phyloP scores from a whole-genome alignment of 2,113 vertebrate species.

The Dasypus novemcinctus region DNA sequence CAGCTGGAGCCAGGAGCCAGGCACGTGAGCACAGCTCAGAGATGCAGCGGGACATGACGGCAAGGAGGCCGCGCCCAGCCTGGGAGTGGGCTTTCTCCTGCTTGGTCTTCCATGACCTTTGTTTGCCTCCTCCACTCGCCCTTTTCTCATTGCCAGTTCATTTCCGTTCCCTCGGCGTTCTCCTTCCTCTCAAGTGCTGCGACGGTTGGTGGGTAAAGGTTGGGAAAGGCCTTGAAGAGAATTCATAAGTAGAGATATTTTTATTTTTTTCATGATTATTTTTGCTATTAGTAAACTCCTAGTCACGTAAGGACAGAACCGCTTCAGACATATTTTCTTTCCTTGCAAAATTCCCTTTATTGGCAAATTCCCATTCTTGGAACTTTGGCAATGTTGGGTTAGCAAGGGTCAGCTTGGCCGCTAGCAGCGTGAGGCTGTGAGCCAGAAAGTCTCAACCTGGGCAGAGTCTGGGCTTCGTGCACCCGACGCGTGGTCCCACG shows the following conservation, averaged over 20 bases:
- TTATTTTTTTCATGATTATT: background rate
- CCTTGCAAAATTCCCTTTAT: too few species aligned
- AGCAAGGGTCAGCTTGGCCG: background rate
- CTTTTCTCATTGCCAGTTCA: background rate
- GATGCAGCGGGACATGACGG: background rate
- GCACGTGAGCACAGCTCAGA: background rate
- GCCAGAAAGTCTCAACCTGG: background rate
- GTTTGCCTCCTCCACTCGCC: background rate
- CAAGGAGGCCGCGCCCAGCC: background rate
- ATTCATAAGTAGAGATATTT: background rate
- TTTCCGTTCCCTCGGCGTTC: background rate
- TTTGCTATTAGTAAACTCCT: background rate
- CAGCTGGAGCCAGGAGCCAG: background rate
- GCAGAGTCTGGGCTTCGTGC: background rate
- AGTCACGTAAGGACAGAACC: background rate
- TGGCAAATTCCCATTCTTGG: background rate
- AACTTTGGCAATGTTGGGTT: background rate
- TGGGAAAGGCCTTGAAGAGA: background rate
- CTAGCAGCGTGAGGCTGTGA: background rate
- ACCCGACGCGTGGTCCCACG: fast-evolving
- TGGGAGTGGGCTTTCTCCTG: background rate
- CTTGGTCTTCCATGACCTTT: background rate
- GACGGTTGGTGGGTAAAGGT: background rate
- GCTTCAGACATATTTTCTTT: too few species aligned
- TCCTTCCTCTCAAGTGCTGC: background rate